A percentile compares a stretch with the other conserved stretches of the same genome.
Conservation (phyloP, 2,888 invertebrate species). For the Sericinus montela region DNA sequence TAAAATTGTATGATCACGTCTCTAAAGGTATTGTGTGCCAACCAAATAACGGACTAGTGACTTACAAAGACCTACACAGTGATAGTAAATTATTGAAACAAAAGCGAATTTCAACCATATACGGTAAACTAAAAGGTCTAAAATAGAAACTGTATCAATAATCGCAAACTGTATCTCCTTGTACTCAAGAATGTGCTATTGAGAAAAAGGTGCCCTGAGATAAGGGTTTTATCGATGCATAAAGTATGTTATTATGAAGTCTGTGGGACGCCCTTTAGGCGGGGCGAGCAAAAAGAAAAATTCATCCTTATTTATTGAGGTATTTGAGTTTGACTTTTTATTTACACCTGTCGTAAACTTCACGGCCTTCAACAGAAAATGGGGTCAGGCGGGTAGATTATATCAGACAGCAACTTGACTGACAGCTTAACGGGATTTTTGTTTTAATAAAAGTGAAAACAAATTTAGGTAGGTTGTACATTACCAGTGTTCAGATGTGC, state of each 20-base stretch:
- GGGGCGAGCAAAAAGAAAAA: slow-evolving; percentile 40
- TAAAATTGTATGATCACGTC: not conserved
- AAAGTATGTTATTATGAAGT: slow-evolving; percentile 71
- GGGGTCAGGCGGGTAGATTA: slow-evolving; percentile 21
- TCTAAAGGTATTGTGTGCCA: not conserved
- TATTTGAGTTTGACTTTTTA: slow-evolving; percentile 55
- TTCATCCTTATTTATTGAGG: slow-evolving; percentile 43
- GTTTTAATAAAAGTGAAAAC: slow-evolving; percentile 1
- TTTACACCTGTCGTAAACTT: slow-evolving; percentile 61
- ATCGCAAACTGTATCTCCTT: slow-evolving; percentile 45
- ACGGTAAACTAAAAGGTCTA: slow-evolving; percentile 35
- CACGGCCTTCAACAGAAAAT: slow-evolving; percentile 32
- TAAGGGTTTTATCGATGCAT: slow-evolving; percentile 71
- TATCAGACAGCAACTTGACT: slow-evolving; percentile 13
- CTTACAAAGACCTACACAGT: slow-evolving; percentile 53
- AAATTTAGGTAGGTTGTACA: slow-evolving; percentile 3
- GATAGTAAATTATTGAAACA: slow-evolving; percentile 44
- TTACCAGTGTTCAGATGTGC: slow-evolving; percentile 2
- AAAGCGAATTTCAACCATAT: slow-evolving; percentile 44
- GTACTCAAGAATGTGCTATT: slow-evolving; percentile 56
- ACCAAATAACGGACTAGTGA: slow-evolving; percentile 36
- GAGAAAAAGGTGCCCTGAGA: slow-evolving; percentile 65
- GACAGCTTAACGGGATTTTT: not conserved
- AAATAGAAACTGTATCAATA: slow-evolving; percentile 29
- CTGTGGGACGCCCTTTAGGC: slow-evolving; percentile 43